Conservation (phyloP, 2,888 invertebrate species). For the Drosophila nr. perissopoda region DNA sequence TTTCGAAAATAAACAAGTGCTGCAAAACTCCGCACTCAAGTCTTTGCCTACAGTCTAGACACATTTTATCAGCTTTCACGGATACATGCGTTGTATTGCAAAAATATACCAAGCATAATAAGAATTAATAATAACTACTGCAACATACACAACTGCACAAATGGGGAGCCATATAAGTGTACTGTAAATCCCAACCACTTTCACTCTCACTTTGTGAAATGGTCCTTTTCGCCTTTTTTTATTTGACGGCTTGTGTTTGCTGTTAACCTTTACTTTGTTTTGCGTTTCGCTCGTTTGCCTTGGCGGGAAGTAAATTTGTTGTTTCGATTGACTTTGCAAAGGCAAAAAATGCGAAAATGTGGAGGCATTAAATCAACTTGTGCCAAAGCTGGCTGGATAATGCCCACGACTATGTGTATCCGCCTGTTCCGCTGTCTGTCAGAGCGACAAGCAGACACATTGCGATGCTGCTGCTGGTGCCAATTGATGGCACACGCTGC, state of each 20-base stretch:
- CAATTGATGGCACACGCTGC: conserved; percentile 72
- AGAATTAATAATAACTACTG: conserved; percentile 26
- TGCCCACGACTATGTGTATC: conserved; percentile 30
- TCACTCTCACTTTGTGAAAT: conserved; percentile 49
- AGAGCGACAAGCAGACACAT: conserved; percentile 39
- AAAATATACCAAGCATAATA: conserved; percentile 28
- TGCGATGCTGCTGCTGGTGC: conserved; percentile 42
- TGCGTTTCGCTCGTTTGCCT: conserved; percentile 32
- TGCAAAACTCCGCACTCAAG: conserved; percentile 3
- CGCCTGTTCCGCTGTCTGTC: conserved; percentile 31
- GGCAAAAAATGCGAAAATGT: conserved; percentile 27
- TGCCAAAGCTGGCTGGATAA: conserved; percentile 48
- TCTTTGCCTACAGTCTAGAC: conserved; percentile 20
- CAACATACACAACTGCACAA: conserved; percentile 30
- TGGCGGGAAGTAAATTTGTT: conserved; percentile 72
- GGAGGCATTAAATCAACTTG: conserved; percentile 33
- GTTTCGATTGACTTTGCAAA: conserved; percentile 63
- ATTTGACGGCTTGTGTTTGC: conserved; percentile 54
- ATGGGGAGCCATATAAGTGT: not conserved
- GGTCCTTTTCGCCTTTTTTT: conserved; percentile 25
- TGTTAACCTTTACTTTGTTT: conserved; percentile 63
- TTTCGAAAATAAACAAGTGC: not conserved
- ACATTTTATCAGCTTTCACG: conserved; percentile 12
- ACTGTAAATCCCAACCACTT: conserved; percentile 18
- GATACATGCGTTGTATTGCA: conserved; percentile 2